These are phyloP conservation scores for Zoanthus solanderi DNA, from an alignment of 92 coral and sea anemone genomes.

Conservation along the genomic window DNA sequence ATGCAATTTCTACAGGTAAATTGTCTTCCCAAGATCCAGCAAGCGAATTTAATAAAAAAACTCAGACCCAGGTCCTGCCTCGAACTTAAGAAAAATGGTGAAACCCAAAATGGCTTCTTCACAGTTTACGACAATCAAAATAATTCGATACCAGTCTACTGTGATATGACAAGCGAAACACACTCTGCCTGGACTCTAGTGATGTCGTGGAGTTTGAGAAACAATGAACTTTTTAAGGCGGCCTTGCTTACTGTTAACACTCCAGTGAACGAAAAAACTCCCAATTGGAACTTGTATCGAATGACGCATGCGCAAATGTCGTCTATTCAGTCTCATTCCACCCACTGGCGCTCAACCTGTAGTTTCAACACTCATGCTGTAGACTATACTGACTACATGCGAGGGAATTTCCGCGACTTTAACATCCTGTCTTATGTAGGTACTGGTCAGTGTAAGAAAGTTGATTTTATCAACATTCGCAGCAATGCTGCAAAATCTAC, in stretches of 20 bases:
- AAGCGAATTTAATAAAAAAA: background rate
- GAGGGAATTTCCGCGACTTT: conserved; percentile 63
- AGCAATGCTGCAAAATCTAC: conserved; percentile 51
- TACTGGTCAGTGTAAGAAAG: conserved; percentile 26
- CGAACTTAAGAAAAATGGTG: conserved; percentile 49
- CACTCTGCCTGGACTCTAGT: conserved; percentile 80
- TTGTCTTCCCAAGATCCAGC: too few species aligned
- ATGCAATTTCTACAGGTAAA: too few species aligned
- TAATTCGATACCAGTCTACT: conserved; percentile 62
- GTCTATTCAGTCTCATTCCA: conserved; percentile 66
- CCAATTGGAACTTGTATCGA: conserved; percentile 74
- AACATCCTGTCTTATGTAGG: conserved; percentile 33
- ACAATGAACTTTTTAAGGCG: background rate
- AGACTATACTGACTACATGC: conserved; percentile 70
- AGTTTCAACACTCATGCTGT: conserved; percentile 64
- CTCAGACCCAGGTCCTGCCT: conserved; percentile 47
- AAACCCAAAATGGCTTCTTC: conserved; percentile 50
- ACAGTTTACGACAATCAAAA: conserved; percentile 47
- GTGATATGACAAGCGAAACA: conserved; percentile 71
- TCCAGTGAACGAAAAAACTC: conserved; percentile 67
- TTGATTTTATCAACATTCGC: conserved; percentile 50
- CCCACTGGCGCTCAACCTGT: conserved; percentile 83
- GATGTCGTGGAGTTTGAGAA: conserved; percentile 56
- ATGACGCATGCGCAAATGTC: conserved; percentile 57
- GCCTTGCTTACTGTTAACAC: conserved; percentile 23